Conservation (phyloP, 2,888 invertebrate species). For the Pyralis farinalis region DNA sequence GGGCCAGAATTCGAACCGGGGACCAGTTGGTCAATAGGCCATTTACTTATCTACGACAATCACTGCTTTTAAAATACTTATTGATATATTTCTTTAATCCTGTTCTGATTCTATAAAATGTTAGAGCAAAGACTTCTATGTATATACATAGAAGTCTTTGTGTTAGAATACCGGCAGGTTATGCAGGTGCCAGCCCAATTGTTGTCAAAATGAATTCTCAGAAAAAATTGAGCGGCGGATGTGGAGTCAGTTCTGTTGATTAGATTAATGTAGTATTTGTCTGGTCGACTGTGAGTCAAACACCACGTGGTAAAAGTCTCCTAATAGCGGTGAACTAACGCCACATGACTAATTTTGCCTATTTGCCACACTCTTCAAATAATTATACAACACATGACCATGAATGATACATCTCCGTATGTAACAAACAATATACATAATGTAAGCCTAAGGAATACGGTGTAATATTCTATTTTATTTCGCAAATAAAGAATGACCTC, state of each 20-base stretch:
- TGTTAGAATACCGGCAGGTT: too few species aligned
- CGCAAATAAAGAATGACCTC: slow-evolving; percentile 39
- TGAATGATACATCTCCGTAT: not conserved
- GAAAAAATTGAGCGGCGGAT: slow-evolving; percentile 34
- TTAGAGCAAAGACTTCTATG: too few species aligned
- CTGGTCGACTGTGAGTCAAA: slow-evolving; percentile 38
- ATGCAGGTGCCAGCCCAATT: not conserved
- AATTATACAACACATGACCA: not conserved
- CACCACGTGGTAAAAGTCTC: slow-evolving; percentile 21
- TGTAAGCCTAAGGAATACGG: not conserved
- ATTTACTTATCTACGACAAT: too few species aligned
- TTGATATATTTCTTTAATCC: too few species aligned
- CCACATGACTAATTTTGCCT: slow-evolving; percentile 25
- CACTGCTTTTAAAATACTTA: too few species aligned
- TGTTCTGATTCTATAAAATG: too few species aligned
- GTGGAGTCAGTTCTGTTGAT: slow-evolving; percentile 35
- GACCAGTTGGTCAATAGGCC: too few species aligned
- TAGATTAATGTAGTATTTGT: slow-evolving; percentile 38
- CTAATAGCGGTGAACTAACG: slow-evolving; percentile 7
- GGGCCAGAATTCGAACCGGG: too few species aligned
- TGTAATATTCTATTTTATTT: slow-evolving; percentile 12
- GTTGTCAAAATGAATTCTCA: slow-evolving; percentile 20
- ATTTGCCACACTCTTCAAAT: not conserved
- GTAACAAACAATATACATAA: not conserved
- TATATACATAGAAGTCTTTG: too few species aligned